Evolutionary conservation across 2,797 vertebrate genomes (phyloP).

Genomic region (Jordanella pulchra): DNA sequence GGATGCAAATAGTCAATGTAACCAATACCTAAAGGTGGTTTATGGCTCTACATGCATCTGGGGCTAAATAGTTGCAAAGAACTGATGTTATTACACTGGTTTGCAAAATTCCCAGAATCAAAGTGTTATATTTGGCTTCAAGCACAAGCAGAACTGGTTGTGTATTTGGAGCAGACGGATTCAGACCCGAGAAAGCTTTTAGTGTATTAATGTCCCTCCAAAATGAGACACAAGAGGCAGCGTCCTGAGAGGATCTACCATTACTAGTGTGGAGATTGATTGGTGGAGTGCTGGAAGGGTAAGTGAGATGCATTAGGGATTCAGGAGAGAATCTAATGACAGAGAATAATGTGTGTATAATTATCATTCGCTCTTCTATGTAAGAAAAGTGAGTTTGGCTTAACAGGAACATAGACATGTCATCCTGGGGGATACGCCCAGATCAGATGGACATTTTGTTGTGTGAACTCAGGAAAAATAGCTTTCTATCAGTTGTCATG

Average conservation of each 20-base stretch:
- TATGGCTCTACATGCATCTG: neutral
- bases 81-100: neutral
- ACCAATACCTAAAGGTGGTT: neutral
- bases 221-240: conserved; percentile 21
- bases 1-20: neutral
- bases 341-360: conserved; percentile 24
- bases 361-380: conserved; percentile 28
- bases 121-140: conserved; percentile 7
- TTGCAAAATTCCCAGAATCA: neutral
- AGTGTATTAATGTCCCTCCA: conserved; percentile 37
- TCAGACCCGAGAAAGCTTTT: conserved; percentile 22
- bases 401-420: conserved; percentile 20
- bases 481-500: conserved; percentile 35
- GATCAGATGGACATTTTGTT: conserved; percentile 4
- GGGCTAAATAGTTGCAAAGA: neutral
- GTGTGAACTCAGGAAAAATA: conserved; percentile 1
- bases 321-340: conserved; percentile 32
- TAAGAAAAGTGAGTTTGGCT: conserved; percentile 25
- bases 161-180: conserved; percentile 12
- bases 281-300: conserved; percentile 22
- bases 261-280: conserved; percentile 15
- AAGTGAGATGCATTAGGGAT: conserved; percentile 18
- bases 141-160: neutral
- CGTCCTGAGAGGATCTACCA: conserved; percentile 6
- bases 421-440: neutral